Percentiles rank a stretch among this genome's conserved stretches.
These are phyloP conservation scores for Cylloceria caligata DNA, from an alignment of 2,888 invertebrate genomes.

Conservation along the genomic window DNA sequence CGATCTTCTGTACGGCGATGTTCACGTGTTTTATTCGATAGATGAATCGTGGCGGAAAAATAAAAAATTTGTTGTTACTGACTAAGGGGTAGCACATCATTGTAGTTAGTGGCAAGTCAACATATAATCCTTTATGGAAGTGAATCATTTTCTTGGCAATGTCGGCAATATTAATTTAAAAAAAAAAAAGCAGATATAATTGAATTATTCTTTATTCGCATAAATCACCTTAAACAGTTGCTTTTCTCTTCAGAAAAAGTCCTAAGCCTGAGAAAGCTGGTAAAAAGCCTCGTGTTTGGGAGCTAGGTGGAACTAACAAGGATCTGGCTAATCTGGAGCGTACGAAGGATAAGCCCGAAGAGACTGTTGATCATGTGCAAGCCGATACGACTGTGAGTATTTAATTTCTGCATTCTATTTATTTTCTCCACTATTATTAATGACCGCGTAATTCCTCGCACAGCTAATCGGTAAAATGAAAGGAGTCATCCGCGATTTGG, in stretches of 20 bases:
- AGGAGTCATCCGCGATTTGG: slow-evolving; percentile 92
- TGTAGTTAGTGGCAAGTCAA: too few species aligned
- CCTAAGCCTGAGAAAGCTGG: slow-evolving; percentile 89
- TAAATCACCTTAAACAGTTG: not conserved
- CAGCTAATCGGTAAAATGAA: slow-evolving; percentile 94
- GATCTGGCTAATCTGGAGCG: slow-evolving; percentile 93
- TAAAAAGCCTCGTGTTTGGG: slow-evolving; percentile 97
- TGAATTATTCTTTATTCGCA: not conserved
- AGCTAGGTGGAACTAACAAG: slow-evolving; percentile 91
- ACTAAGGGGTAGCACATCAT: too few species aligned
- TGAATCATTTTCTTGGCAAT: too few species aligned
- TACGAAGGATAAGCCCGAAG: slow-evolving; percentile 91
- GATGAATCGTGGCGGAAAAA: too few species aligned
- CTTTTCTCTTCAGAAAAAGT: slow-evolving; percentile 85
- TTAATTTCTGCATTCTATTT: not conserved
- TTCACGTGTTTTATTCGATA: too few species aligned
- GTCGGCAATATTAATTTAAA: not conserved
- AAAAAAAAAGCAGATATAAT: not conserved
- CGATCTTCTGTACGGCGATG: too few species aligned
- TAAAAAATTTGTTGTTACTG: too few species aligned
- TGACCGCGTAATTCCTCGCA: not conserved
- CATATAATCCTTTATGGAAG: too few species aligned
- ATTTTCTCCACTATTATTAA: not conserved
- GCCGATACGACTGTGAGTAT: slow-evolving; percentile 88
- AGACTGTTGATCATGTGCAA: slow-evolving; percentile 87